These are phyloP conservation scores for Mimas tiliae DNA, from an alignment of 2,888 invertebrate genomes.

Conservation along the genomic window DNA sequence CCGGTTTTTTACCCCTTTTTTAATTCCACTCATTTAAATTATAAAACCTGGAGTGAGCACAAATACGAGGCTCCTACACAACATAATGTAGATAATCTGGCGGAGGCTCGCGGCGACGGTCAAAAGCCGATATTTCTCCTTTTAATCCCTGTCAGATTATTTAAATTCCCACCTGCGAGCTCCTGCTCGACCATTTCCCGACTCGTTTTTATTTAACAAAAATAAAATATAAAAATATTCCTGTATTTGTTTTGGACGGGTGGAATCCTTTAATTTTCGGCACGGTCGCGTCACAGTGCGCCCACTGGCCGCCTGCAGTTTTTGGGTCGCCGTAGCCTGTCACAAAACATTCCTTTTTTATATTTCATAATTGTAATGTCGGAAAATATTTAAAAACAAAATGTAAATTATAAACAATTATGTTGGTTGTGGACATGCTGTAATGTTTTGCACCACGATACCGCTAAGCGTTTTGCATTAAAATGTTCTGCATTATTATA, in stretches of 20 bases:
- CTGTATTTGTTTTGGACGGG: constrained; percentile 82
- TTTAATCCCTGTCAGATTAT: constrained; percentile 85
- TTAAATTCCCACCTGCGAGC: constrained; percentile 84
- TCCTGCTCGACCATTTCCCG: constrained; percentile 64
- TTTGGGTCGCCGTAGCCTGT: constrained; percentile 69
- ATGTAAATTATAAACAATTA: neutral
- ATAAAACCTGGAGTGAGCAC: constrained; percentile 60
- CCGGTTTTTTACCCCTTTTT: constrained; percentile 27
- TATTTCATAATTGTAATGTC: constrained; percentile 61
- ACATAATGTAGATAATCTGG: constrained; percentile 73
- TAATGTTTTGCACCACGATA: no score
- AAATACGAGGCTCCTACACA: constrained; percentile 55
- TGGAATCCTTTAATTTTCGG: constrained; percentile 84
- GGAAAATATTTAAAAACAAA: constrained; percentile 39
- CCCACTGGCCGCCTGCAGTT: constrained; percentile 63
- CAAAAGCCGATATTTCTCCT: constrained; percentile 83
- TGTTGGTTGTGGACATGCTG: no score
- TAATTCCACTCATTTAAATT: constrained; percentile 66
- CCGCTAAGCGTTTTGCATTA: no score
- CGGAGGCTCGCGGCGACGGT: constrained; percentile 68
- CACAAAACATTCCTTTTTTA: constrained; percentile 66
- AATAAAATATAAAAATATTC: constrained; percentile 84
- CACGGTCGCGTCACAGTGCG: constrained; percentile 73
- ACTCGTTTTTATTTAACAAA: constrained; percentile 76
- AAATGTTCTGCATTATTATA: no score